Conservation (phyloP, 2,113 vertebrate genomes). For the Dasypus novemcinctus region DNA sequence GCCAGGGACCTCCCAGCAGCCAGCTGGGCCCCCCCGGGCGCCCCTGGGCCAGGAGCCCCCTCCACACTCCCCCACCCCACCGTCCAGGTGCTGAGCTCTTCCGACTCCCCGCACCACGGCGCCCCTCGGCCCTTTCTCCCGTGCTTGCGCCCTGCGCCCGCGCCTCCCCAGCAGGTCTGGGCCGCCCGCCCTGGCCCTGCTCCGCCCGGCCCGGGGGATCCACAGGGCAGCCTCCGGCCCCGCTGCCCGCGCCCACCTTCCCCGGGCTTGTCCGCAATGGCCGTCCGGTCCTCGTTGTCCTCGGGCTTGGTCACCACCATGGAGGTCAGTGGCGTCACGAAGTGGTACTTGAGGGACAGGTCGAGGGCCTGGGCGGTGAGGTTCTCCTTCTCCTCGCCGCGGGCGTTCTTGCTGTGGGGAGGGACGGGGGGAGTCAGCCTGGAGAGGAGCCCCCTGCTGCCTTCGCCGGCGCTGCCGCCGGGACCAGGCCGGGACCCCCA, state of each 20-base stretch:
- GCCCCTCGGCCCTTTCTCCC: not conserved
- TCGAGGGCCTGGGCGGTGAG: conserved; percentile 86
- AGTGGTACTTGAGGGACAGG: conserved; percentile 92
- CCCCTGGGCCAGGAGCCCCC: not conserved
- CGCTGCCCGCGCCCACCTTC: conserved; percentile 80
- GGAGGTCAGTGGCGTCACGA: conserved; percentile 95
- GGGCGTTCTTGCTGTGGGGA: conserved; percentile 75
- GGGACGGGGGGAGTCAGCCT: not conserved
- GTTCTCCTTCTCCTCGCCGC: conserved; percentile 86
- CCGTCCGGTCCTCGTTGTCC: conserved; percentile 76
- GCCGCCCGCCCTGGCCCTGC: not conserved
- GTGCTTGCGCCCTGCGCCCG: not conserved
- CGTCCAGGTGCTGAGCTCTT: not conserved
- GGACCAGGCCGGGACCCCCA: not conserved
- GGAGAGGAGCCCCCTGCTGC: not conserved
- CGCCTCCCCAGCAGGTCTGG: not conserved
- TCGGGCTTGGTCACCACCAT: conserved; percentile 98
- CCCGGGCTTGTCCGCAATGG: conserved; percentile 90
- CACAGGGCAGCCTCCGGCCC: not conserved
- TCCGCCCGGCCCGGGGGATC: fast-evolving
- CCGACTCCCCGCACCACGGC: not conserved
- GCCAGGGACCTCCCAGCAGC: not conserved
- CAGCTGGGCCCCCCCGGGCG: not conserved
- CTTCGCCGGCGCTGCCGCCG: not conserved
- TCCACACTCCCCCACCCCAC: not conserved